Evolutionary conservation across 2,888 invertebrate species (phyloP), one percentile per base, ranked within the genome.

Genomic region (Itoplectis maculator): DNA sequence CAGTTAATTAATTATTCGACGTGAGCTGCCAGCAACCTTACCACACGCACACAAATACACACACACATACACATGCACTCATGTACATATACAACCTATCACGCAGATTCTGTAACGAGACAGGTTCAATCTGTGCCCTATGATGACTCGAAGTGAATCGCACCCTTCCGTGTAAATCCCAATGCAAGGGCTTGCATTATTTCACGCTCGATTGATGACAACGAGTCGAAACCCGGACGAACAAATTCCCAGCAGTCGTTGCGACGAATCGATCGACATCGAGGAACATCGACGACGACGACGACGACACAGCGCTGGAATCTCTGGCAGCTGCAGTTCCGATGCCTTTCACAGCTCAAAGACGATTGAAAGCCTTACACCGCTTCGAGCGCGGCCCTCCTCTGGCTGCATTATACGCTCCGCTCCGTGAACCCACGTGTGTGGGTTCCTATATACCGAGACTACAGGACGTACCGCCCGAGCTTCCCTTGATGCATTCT

Each of bases 261-360:
- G 42, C 40, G 76, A 61, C 37, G 35, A 72, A 20, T 59, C 29
- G 45, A 79, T 59, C 15, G n/a, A 29, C 40, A 40, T 7, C 2
- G 23, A 40, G 20, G 37, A 70, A 45, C 9, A 63, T 15, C 13
- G 29, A 29, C n/a, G 15, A n/a, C 11, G 40, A 49, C 42, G n/a
- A n/a, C n/a, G n/a, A n/a, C n/a, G n/a, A 29, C 29, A 29, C 3
- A 2, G 23, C 18, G 13, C 45, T n/a, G 61, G 61, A 35, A 61
- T 63, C 45, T 40, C 42, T 9, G 45, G 20, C 40, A 20, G 54
- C 29, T 37, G 42, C 37, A 51, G 68, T 59, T 63, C 18, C 59
- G 20, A 20, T 72, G 82, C 86, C 87, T 87, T 87, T 85, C 82
- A 87, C 79, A 68, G 79, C 81, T 77, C 83, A 85, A 88, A 88